Percentiles rank a stretch among this genome's conserved stretches.
phyloP scores from a whole-genome alignment of 2,113 vertebrate genomes.

The Phrynosoma platyrhinos region DNA sequence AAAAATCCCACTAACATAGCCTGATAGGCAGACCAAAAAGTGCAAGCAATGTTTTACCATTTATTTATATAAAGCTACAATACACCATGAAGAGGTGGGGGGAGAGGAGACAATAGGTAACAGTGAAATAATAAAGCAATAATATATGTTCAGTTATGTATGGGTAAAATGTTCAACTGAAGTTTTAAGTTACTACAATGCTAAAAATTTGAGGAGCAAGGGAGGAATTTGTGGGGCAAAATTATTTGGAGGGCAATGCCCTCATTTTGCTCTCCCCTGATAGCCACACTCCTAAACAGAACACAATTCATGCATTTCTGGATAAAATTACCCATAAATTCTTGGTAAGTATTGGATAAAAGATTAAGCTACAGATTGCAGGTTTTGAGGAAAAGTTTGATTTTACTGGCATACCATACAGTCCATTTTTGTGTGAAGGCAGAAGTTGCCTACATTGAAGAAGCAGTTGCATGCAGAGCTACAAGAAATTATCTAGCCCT shows the following conservation, averaged over 20 bases:
- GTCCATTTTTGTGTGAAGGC: background rate
- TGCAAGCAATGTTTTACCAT: background rate
- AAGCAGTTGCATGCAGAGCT: background rate
- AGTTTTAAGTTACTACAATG: no score
- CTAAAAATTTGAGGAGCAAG: no score
- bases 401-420: background rate
- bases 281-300: no score
- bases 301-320: background rate
- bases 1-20: no score
- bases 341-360: background rate
- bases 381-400: background rate
- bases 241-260: no score
- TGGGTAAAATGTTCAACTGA: no score
- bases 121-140: no score
- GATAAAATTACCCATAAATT: background rate
- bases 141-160: no score
- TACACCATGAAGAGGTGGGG: background rate
- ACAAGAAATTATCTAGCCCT: background rate
- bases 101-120: no score
- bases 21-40: background rate
- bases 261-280: no score
- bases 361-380: no score
- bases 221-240: no score
- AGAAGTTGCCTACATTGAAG: background rate
- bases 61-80: background rate